These are phyloP conservation scores for Cyclargus thomasi DNA, from an alignment of 1,140 invertebrate genomes.

Conservation along the genomic window DNA sequence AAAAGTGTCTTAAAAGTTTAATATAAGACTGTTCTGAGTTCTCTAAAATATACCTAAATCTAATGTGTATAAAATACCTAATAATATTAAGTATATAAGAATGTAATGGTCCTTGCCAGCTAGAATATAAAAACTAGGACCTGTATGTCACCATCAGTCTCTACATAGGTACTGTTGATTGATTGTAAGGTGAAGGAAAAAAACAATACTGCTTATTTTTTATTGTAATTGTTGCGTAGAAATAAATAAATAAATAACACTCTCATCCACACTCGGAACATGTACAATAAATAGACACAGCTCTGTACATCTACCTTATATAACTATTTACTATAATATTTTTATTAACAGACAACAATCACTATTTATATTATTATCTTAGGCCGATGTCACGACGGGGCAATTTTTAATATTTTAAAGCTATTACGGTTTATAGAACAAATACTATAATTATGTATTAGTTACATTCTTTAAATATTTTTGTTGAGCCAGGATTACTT, in stretches of 20 bases:
- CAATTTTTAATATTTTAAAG: neutral
- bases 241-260: conserved; percentile 35
- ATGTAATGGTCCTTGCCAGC: too few species aligned
- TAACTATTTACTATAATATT: conserved; percentile 9
- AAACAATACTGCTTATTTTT: conserved; percentile 17
- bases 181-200: neutral
- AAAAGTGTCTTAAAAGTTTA: too few species aligned
- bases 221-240: conserved; percentile 21
- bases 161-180: too few species aligned
- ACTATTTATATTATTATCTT: conserved; percentile 19
- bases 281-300: conserved; percentile 46
- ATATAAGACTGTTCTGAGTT: too few species aligned
- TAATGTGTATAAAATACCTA: too few species aligned
- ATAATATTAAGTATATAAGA: too few species aligned
- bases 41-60: too few species aligned
- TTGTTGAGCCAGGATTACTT: too few species aligned
- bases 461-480: too few species aligned
- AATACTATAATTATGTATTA: neutral
- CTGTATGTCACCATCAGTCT: too few species aligned
- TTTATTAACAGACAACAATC: conserved; percentile 29
- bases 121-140: too few species aligned
- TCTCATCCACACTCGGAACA: conserved; percentile 40
- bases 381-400: neutral
- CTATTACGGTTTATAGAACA: conserved; percentile 4
- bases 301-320: conserved; percentile 29